A percentile compares a stretch with the other conserved stretches of the same genome.
Evolutionary conservation across 2,888 invertebrate genomes (phyloP).

Genomic region (Lithophane socia): DNA sequence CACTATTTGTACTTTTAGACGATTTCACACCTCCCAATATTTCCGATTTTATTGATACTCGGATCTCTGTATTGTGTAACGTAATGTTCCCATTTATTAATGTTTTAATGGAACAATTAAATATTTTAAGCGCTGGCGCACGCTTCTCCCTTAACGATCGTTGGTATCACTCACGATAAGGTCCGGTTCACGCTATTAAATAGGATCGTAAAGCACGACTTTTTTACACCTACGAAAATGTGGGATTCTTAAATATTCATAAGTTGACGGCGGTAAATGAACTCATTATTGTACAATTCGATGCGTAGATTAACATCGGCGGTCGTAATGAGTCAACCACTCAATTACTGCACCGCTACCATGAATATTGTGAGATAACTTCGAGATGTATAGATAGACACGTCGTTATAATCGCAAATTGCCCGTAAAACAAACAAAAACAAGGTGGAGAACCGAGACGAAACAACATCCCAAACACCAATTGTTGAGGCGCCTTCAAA

Average conservation of each 20-base stretch:
- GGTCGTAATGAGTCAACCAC: constrained; percentile 79
- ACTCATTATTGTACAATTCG: constrained; percentile 83
- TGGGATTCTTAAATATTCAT: constrained; percentile 84
- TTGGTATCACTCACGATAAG: constrained; percentile 71
- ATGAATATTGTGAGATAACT: constrained; percentile 72
- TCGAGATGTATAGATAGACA: constrained; percentile 73
- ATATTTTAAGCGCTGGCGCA: constrained; percentile 54
- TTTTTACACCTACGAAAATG: constrained; percentile 77
- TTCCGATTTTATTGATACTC: constrained; percentile 57
- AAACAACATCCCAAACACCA: constrained; percentile 84
- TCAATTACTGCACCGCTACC: constrained; percentile 79
- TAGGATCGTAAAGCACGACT: constrained; percentile 74
- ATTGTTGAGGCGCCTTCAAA: constrained; percentile 72
- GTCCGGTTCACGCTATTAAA: constrained; percentile 74
- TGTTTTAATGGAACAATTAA: constrained; percentile 62
- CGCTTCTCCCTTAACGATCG: constrained; percentile 56
- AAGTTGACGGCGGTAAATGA: constrained; percentile 82
- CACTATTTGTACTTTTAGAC: constrained; percentile 72
- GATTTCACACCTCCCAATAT: constrained; percentile 77
- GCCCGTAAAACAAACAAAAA: constrained; percentile 88
- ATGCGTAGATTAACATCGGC: constrained; percentile 83
- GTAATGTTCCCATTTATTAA: constrained; percentile 58
- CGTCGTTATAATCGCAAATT: constrained; percentile 85
- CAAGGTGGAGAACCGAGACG: constrained; percentile 82
- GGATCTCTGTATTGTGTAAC: constrained; percentile 53